These are phyloP conservation scores for Drosophila rubida DNA, from an alignment of 2,888 invertebrate genomes.

Conservation along the genomic window DNA sequence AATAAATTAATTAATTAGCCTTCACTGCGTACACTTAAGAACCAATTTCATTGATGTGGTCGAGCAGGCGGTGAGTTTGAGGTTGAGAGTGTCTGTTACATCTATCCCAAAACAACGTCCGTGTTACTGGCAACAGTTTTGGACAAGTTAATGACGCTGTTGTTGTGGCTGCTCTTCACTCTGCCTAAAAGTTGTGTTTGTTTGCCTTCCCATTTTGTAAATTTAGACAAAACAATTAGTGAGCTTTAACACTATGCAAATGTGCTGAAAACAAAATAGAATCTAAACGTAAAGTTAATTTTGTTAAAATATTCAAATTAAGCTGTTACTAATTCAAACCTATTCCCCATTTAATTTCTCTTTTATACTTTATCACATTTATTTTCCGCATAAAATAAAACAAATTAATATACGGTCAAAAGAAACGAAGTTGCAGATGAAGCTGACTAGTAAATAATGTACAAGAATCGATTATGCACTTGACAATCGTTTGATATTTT, in stretches of 20 bases:
- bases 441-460: too few species aligned
- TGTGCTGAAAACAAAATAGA: background rate
- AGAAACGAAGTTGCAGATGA: too few species aligned
- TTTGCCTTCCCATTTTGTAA: background rate
- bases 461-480: background rate
- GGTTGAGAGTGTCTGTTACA: background rate
- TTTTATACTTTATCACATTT: too few species aligned
- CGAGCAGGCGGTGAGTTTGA: background rate
- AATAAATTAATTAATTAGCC: slow-evolving; percentile 47
- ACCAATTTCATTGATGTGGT: slow-evolving; percentile 11
- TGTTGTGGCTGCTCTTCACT: background rate
- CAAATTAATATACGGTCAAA: too few species aligned
- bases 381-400: too few species aligned
- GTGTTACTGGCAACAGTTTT: slow-evolving; percentile 5
- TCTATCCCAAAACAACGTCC: background rate
- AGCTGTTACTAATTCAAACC: too few species aligned
- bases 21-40: slow-evolving; percentile 1
- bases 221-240: background rate
- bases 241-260: background rate
- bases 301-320: background rate
- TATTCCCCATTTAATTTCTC: too few species aligned
- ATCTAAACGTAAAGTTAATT: background rate
- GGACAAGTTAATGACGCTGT: slow-evolving; percentile 3
- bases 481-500: background rate
- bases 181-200: background rate